phyloP scores from a whole-genome alignment of 1,140 invertebrate genomes.

The Galendromus occidentalis region DNA sequence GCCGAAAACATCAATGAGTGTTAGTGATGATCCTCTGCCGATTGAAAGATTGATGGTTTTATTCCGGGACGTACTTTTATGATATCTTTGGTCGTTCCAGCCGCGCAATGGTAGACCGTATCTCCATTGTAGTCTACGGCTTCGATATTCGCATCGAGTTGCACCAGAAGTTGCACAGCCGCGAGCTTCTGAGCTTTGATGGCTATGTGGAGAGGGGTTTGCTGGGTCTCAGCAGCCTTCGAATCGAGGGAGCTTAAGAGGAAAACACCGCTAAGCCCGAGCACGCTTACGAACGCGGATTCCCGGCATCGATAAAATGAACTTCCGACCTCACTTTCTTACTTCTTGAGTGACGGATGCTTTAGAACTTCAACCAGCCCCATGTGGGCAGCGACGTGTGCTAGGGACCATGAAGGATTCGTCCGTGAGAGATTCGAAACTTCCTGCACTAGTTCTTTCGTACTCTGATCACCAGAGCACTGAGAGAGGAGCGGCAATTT shows the following conservation, averaged over 20 bases:
- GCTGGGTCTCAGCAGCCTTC: conserved; percentile 11
- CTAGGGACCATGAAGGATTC: conserved; percentile 10
- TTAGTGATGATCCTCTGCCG: too few species aligned
- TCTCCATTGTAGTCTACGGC: conserved; percentile 18
- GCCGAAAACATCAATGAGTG: background rate
- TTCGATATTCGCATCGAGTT: conserved; percentile 18
- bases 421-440: conserved; percentile 41
- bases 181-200: conserved; percentile 19
- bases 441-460: conserved; percentile 35
- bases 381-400: conserved; percentile 13
- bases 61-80: conserved; percentile 17
- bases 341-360: background rate
- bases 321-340: too few species aligned
- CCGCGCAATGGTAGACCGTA: conserved; percentile 22
- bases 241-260: conserved; percentile 15
- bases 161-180: conserved; percentile 18
- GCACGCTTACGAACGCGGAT: too few species aligned
- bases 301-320: too few species aligned
- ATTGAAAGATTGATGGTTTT: too few species aligned
- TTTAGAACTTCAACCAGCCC: conserved; percentile 12
- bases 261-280: too few species aligned
- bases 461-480: conserved; percentile 22
- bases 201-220: conserved; percentile 22
- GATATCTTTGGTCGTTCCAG: conserved; percentile 22
- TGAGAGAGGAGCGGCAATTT: conserved; percentile 23